Conservation (phyloP, 2,888 invertebrate genomes). For the Perizoma affinitatum region DNA sequence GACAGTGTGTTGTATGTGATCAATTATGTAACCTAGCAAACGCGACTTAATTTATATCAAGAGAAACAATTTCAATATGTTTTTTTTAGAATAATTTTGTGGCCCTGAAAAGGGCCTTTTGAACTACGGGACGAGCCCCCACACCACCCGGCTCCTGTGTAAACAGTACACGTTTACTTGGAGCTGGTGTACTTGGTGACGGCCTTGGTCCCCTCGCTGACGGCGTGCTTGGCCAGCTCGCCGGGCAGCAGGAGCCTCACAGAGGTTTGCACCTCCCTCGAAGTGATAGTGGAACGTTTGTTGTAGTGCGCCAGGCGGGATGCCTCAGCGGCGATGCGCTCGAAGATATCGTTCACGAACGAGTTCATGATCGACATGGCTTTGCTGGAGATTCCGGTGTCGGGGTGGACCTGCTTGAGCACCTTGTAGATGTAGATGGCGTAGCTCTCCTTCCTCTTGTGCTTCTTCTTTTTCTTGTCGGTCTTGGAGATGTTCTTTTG, state of each 20-base stretch:
- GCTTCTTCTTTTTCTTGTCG: constrained; percentile 80
- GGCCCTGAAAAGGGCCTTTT: constrained; percentile 43
- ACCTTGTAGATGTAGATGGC: constrained; percentile 86
- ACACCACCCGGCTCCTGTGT: too few relatives aligned
- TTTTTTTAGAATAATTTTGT: too few relatives aligned
- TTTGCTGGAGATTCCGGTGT: constrained; percentile 77
- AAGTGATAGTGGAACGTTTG: constrained; percentile 87
- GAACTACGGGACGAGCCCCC: neutral
- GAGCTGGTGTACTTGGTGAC: constrained; percentile 84
- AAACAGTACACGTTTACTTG: constrained; percentile 57
- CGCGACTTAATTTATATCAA: too few relatives aligned
- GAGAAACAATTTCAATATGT: too few relatives aligned
- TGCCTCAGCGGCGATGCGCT: constrained; percentile 86
- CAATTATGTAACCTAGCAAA: too few relatives aligned
- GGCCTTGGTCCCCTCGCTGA: constrained; percentile 87
- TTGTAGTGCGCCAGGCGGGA: constrained; percentile 86
- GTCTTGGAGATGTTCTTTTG: constrained; percentile 83
- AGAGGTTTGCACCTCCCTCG: constrained; percentile 88
- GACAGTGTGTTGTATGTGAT: too few relatives aligned
- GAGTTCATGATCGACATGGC: constrained; percentile 84
- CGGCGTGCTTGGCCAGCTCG: constrained; percentile 83
- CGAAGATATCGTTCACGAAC: constrained; percentile 24
- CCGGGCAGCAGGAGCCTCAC: constrained; percentile 87
- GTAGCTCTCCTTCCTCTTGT: constrained; percentile 79
- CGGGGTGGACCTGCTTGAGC: constrained; percentile 87